Base-by-base conservation (phyloP, 2,888 invertebrate species). In the Lucinisca nassula region DNA sequence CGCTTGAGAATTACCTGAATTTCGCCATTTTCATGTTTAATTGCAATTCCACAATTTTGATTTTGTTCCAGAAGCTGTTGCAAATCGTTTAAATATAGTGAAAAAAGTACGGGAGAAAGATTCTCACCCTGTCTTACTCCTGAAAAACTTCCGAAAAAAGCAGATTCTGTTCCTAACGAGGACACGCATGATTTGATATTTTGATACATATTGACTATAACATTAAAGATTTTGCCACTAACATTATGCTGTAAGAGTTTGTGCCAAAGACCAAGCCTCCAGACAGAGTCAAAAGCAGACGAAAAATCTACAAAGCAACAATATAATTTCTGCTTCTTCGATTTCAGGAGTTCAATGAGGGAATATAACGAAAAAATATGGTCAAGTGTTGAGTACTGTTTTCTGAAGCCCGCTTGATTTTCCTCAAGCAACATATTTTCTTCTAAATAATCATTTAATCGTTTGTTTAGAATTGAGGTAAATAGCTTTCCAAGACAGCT, bases 251-350 rank as follows among this genome's bases (percentile, higher is more conserved):
- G 4, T 4, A 55, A 21, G 4, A 79, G 24, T 72, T 79, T 79
- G 24, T 73, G 37, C 72, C 79, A 79, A n/a, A 79, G 35, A 30
- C 79, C 79, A n/a, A 40, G 6, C n/a, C 79, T 17, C 79, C 79
- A 79, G 21, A 79, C 79, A 17, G 38, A 24, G 45, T 79, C 79
- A n/a, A 72, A 79, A 38, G 79, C 79, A 6, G 6, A 37, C 24
- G 70, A 70, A 70, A 70, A 70, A 70, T 70, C 37, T 21, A 70
- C 21, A 70, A 70, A 70, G 14, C 10, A 27, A 27, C 70, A 70
- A 24, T 21, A 70, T 10, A 70, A 30, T 70, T 70, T 70, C 27
- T 70, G 10, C 70, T 70, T 70, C 8, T 4, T 32, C 4, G 37
- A 70, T 37, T 70, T 70, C 3, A 70, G 30, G 3, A 70, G 6